phyloP scores from a whole-genome alignment of 2,888 invertebrate species.

The Eumacrocentrus americanus region DNA sequence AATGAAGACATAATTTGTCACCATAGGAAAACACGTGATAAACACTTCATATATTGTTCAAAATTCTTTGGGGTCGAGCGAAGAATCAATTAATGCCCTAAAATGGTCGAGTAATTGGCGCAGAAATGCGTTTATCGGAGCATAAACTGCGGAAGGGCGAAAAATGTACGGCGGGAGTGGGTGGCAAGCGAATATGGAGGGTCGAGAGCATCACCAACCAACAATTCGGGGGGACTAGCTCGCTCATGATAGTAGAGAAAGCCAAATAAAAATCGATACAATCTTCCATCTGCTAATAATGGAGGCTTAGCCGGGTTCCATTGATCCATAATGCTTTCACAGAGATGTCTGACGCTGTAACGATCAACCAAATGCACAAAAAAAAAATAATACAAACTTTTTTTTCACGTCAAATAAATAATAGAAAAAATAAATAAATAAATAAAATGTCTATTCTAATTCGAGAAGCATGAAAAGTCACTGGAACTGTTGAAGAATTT shows the following conservation, averaged over 20 bases:
- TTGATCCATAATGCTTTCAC: conserved; percentile 43
- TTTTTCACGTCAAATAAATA: too few relatives aligned
- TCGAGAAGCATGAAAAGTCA: too few relatives aligned
- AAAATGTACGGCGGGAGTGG: conserved; percentile 36
- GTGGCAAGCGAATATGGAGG: conserved; percentile 27
- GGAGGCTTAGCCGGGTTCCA: conserved; percentile 54
- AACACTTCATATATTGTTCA: neutral
- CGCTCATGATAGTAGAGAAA: conserved; percentile 21
- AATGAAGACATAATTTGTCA: neutral
- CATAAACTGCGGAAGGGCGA: conserved; percentile 49
- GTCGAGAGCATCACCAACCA: conserved; percentile 10
- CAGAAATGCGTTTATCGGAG: conserved; percentile 56
- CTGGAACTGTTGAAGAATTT: too few relatives aligned
- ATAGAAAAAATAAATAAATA: too few relatives aligned
- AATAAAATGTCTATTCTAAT: too few relatives aligned
- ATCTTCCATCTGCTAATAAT: conserved; percentile 60
- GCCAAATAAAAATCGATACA: conserved; percentile 56
- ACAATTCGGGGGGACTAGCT: conserved; percentile 3
- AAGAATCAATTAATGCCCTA: conserved; percentile 57
- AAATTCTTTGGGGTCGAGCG: neutral
- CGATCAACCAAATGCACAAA: too few relatives aligned
- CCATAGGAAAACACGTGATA: neutral
- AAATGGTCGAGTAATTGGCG: conserved; percentile 54
- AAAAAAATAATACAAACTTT: too few relatives aligned
- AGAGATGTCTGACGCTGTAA: too few relatives aligned